These are phyloP conservation scores for Apamea epomidion DNA, from an alignment of 2,888 invertebrate genomes.

Conservation along the genomic window DNA sequence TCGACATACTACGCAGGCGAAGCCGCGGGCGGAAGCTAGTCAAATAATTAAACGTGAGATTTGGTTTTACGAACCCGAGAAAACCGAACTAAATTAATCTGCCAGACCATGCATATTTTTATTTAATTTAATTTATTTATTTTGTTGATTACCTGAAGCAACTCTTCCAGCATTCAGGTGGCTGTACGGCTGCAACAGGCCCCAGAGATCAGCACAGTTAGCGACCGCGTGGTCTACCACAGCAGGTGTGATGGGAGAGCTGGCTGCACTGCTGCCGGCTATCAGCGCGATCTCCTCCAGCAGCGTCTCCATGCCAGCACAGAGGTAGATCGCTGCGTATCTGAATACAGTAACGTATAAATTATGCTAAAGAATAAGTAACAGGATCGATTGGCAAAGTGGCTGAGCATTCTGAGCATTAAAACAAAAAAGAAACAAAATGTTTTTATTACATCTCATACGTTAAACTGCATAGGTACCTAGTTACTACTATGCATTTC, in stretches of 20 bases:
- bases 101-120: neutral
- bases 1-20: too few relatives aligned
- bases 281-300: constrained; percentile 94
- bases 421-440: neutral
- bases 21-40: too few relatives aligned
- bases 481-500: neutral
- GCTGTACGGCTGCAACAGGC: constrained; percentile 96
- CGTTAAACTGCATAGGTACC: neutral
- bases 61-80: neutral
- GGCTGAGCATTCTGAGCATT: neutral
- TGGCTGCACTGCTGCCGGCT: constrained; percentile 74
- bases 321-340: constrained; percentile 96
- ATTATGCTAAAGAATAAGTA: neutral
- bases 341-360: constrained; percentile 77
- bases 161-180: constrained; percentile 97
- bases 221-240: constrained; percentile 96
- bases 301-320: constrained; percentile 97
- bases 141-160: constrained; percentile 91
- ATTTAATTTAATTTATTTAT: neutral
- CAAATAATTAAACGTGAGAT: neutral
- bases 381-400: neutral
- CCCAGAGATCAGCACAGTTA: constrained; percentile 97
- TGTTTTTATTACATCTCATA: neutral
- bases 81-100: neutral
- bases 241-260: constrained; percentile 94